These are phyloP conservation scores for Hucho hucho DNA, from an alignment of 2,113 vertebrate species.

Conservation along the genomic window DNA sequence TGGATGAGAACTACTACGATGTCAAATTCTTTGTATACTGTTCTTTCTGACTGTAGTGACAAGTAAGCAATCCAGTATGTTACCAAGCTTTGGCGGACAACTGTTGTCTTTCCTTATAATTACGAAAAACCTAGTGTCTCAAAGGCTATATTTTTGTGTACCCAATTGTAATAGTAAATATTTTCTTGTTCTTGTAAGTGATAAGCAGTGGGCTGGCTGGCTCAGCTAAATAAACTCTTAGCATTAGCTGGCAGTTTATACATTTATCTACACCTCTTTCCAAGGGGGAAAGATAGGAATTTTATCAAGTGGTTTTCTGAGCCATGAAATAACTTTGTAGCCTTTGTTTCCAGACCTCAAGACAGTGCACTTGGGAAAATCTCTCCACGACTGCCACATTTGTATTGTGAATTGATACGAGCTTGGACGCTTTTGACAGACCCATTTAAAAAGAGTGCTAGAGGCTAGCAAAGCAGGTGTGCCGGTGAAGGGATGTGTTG, in stretches of 20 bases:
- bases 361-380: too few species aligned
- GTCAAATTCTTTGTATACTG: constrained; percentile 27
- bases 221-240: neutral
- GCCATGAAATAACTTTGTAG: too few species aligned
- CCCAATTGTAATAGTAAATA: constrained; percentile 9
- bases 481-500: too few species aligned
- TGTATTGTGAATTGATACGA: too few species aligned
- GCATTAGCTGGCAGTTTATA: neutral
- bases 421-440: too few species aligned
- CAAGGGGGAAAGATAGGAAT: too few species aligned
- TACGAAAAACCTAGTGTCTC: neutral
- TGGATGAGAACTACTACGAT: neutral
- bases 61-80: neutral
- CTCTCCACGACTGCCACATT: too few species aligned
- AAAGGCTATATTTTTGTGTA: constrained; percentile 6
- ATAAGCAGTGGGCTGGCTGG: neutral
- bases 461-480: too few species aligned
- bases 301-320: too few species aligned
- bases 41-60: neutral
- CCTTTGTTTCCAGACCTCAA: too few species aligned
- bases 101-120: neutral
- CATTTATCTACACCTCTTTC: neutral
- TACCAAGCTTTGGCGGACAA: neutral
- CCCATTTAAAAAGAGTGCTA: too few species aligned
- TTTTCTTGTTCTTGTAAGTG: constrained; percentile 3